Percentiles rank a stretch among this genome's conserved stretches.
These are phyloP conservation scores for Apocrypta bakeri DNA, from an alignment of 1,140 invertebrate genomes.

Conservation along the genomic window DNA sequence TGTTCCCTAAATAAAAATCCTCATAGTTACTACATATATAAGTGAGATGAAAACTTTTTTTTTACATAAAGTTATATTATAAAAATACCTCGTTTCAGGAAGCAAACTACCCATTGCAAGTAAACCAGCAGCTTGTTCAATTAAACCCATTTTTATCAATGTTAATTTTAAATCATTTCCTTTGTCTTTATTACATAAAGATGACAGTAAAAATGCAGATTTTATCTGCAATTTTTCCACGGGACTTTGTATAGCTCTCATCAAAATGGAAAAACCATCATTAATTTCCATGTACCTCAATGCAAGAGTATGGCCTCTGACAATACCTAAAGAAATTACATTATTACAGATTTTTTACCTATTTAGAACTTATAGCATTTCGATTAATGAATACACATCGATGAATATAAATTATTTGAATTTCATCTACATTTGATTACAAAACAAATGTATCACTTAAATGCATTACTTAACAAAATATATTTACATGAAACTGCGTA, in stretches of 20 bases:
- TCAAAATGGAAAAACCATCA: conserved; percentile 79
- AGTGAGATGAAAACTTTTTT: no score
- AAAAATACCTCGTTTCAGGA: conserved; percentile 66
- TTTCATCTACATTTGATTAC: neutral
- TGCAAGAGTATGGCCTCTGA: conserved; percentile 76
- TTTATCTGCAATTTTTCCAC: conserved; percentile 81
- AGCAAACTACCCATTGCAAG: conserved; percentile 69
- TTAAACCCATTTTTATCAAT: conserved; percentile 77
- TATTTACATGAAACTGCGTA: conserved; percentile 83
- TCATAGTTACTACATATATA: neutral
- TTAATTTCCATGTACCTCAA: conserved; percentile 77
- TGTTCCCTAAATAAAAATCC: conserved; percentile 73
- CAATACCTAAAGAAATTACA: conserved; percentile 75
- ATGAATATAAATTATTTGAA: neutral
- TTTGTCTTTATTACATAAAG: conserved; percentile 76
- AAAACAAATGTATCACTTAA: neutral
- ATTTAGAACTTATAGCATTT: neutral
- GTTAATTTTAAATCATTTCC: conserved; percentile 75
- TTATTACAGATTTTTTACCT: neutral
- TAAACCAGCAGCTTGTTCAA: conserved; percentile 76
- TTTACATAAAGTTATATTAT: neutral
- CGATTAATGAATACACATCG: neutral
- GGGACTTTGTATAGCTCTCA: conserved; percentile 77
- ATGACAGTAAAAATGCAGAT: conserved; percentile 80
- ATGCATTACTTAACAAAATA: conserved; percentile 1